These are phyloP conservation scores for Cerceris ruficornis DNA, from an alignment of 2,888 invertebrate species.

Conservation along the genomic window DNA sequence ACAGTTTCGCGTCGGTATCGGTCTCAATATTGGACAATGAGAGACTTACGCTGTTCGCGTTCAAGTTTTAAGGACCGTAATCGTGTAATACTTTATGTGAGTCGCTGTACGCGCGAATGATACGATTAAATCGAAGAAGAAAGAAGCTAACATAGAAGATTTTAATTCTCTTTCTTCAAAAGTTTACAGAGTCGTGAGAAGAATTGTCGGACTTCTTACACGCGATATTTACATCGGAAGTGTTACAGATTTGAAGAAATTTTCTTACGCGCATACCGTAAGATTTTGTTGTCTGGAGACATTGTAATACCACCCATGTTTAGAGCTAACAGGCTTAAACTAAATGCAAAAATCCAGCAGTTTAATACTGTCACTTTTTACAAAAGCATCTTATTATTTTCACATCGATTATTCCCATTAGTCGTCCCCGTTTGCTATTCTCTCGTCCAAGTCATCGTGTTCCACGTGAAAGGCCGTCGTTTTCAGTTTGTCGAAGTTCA, in stretches of 20 bases:
- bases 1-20: conserved; percentile 85
- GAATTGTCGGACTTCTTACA: neutral
- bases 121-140: neutral
- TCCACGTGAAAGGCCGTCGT: conserved; percentile 59
- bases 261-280: neutral
- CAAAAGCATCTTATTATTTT: conserved; percentile 1
- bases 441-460: conserved; percentile 72
- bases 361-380: neutral
- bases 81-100: too few species aligned
- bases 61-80: too few species aligned
- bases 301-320: neutral
- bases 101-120: neutral
- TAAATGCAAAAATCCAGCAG: conserved; percentile 23
- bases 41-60: neutral
- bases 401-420: conserved; percentile 41
- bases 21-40: conserved; percentile 82
- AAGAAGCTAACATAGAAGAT: conserved; percentile 25
- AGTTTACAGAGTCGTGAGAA: conserved; percentile 30
- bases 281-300: neutral
- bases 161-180: conserved; percentile 36
- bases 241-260: conserved; percentile 3
- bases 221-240: neutral
- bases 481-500: conserved; percentile 71
- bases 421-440: conserved; percentile 77
- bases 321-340: conserved; percentile 18